These are phyloP conservation scores for Sphaerophoria rueppellii DNA, from an alignment of 2,888 invertebrate genomes.

Conservation along the genomic window DNA sequence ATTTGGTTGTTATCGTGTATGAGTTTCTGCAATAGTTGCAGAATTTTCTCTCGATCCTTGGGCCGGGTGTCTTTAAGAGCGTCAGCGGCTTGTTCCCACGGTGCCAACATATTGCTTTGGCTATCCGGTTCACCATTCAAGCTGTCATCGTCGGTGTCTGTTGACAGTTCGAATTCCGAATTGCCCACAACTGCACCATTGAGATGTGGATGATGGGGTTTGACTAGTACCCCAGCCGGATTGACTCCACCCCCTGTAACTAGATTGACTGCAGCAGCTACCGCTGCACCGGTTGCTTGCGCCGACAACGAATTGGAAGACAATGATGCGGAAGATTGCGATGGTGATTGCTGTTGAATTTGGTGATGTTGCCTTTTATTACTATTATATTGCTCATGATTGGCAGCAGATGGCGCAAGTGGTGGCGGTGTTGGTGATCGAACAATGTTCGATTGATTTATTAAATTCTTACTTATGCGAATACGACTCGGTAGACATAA, in stretches of 20 bases:
- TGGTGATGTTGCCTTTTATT: slow-evolving; percentile 70
- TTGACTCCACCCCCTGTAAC: slow-evolving; percentile 44
- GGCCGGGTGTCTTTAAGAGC: slow-evolving; percentile 80
- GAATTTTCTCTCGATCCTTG: slow-evolving; percentile 80
- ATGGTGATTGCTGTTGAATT: slow-evolving; percentile 76
- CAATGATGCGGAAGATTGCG: slow-evolving; percentile 78
- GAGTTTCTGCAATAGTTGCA: slow-evolving; percentile 80
- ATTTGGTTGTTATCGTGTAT: slow-evolving; percentile 81
- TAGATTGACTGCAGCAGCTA: slow-evolving; percentile 69
- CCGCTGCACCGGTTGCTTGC: slow-evolving; percentile 58
- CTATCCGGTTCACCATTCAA: slow-evolving; percentile 82
- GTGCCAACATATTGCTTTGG: slow-evolving; percentile 80
- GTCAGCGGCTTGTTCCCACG: slow-evolving; percentile 81
- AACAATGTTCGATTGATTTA: slow-evolving; percentile 77
- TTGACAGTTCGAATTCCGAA: slow-evolving; percentile 87
- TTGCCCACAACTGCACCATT: slow-evolving; percentile 75
- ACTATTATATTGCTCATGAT: slow-evolving; percentile 72
- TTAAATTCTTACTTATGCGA: slow-evolving; percentile 81
- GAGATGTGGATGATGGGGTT: slow-evolving; percentile 68
- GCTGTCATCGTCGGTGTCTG: slow-evolving; percentile 88
- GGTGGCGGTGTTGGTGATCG: slow-evolving; percentile 78
- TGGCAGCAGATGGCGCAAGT: slow-evolving; percentile 75
- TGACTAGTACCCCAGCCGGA: slow-evolving; percentile 73
- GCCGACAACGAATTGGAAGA: slow-evolving; percentile 74
- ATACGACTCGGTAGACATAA: slow-evolving; percentile 80